Percentiles rank a stretch among this genome's conserved stretches.
These are phyloP conservation scores for Phytoseiulus persimilis DNA, from an alignment of 2,888 invertebrate species.

Conservation along the genomic window DNA sequence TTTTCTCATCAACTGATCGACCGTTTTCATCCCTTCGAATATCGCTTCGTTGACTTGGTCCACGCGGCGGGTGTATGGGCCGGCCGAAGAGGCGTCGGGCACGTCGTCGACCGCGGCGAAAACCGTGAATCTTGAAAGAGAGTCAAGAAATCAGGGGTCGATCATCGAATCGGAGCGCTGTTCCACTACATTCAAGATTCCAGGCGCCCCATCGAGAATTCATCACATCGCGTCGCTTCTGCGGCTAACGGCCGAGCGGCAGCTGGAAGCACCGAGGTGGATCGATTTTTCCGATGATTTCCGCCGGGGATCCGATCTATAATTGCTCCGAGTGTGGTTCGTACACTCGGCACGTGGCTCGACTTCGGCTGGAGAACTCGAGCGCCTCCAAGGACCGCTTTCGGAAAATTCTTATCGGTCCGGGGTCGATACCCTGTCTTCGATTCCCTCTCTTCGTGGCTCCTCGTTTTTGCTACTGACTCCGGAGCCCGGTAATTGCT, in stretches of 20 bases:
- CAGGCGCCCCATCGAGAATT: too few species aligned
- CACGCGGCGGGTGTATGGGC: conserved; percentile 35
- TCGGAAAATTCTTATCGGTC: conserved; percentile 35
- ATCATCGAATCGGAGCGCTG: background rate
- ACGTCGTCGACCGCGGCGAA: conserved; percentile 18
- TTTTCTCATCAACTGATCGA: conserved; percentile 64
- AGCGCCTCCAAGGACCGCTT: background rate
- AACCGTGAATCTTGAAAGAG: conserved; percentile 24
- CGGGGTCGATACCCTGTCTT: background rate
- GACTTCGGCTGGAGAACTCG: background rate
- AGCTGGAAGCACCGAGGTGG: too few species aligned
- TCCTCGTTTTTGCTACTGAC: background rate
- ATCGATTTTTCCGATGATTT: too few species aligned
- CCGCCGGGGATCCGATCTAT: too few species aligned
- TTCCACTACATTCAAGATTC: too few species aligned
- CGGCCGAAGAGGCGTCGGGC: conserved; percentile 41
- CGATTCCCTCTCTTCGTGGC: background rate
- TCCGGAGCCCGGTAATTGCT: background rate
- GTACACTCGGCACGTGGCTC: background rate
- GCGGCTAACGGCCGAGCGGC: too few species aligned
- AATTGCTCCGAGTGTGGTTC: too few species aligned
- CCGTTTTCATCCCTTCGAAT: conserved; percentile 46
- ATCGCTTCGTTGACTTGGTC: conserved; percentile 9
- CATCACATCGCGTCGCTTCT: too few species aligned
- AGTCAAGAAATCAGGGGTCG: background rate